phyloP scores from a whole-genome alignment of 2,113 vertebrate genomes.

The Sphaerodactylus townsendi region DNA sequence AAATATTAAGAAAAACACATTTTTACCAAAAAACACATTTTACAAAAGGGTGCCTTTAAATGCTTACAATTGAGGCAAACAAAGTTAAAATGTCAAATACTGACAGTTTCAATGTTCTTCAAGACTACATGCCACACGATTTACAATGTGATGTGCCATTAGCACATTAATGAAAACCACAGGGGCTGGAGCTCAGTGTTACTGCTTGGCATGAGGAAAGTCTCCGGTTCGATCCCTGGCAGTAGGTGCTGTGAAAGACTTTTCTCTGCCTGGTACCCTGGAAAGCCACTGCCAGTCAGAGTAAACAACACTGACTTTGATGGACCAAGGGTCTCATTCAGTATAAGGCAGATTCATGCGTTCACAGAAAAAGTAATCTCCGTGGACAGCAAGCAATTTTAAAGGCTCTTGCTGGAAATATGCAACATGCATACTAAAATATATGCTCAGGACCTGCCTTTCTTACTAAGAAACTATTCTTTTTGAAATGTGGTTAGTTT shows the following conservation, averaged over 20 bases:
- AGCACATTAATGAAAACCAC: neutral
- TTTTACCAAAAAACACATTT: no score
- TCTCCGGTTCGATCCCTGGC: no score
- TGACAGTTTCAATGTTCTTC: constrained; percentile 11
- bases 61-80: no score
- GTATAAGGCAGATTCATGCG: neutral
- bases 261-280: no score
- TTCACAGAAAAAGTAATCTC: neutral
- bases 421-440: neutral
- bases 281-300: no score
- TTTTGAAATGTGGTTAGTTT: neutral
- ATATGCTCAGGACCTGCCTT: no score
- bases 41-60: no score
- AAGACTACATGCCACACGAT: neutral
- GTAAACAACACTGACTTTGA: neutral
- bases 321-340: neutral
- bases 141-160: neutral
- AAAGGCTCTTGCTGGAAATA: neutral
- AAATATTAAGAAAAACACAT: neutral
- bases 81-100: neutral
- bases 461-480: constrained; percentile 7
- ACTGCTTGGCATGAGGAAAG: neutral
- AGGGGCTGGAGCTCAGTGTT: neutral
- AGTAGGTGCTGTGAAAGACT: no score
- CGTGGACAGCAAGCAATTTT: neutral